Evolutionary conservation across 2,113 vertebrate genomes (phyloP), one percentile per base, ranked within the genome.

Genomic region (Gasterosteus aculeatus): DNA sequence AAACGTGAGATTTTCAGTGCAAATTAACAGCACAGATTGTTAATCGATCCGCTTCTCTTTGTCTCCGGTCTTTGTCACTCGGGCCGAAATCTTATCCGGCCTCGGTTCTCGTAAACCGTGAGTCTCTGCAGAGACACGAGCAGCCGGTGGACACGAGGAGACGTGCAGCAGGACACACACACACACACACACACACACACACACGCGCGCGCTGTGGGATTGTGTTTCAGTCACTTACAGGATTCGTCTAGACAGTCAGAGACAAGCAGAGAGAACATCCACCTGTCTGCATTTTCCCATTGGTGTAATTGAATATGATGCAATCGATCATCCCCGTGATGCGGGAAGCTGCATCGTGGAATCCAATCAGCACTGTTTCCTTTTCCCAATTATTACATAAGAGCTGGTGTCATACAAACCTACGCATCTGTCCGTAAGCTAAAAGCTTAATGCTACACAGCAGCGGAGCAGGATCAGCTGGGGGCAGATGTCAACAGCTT

Each of bases 221-320:
- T 63, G 18, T 14, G 6, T 82, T 73, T 72, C 80, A 77, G 31
- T 58, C 10, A 46, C 41, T 58, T 51, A 29, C 46, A 68, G 56
- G 47, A 67, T 68, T 76, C 22, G 65, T 61, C 75, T 74, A 51
- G 69, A 68, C 54, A 29, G 31, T 33, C n/a, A 42, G 29, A 19
- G 58, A 65, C 22, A 5, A 38, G 39, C 75, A 44, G 26, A 46
- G 14, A 51, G 26, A 46, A 12, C 2, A 60, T 56, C 47, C 70
- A 9, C 54, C 44, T 58, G 19, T 31, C 18, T 1, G 51, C 18
- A 59, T 67, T 57, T 47, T 35, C 2, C 16, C 29, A 10, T 69
- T 5, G 14, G 11, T 47, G 56, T 42, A 49, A 69, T 78, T 38
- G 15, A 69, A 69, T 56, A 56, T 53, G 35, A 39, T 15, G 12